phyloP scores from a whole-genome alignment of 2,888 invertebrate species.

The Magallana nippona region DNA sequence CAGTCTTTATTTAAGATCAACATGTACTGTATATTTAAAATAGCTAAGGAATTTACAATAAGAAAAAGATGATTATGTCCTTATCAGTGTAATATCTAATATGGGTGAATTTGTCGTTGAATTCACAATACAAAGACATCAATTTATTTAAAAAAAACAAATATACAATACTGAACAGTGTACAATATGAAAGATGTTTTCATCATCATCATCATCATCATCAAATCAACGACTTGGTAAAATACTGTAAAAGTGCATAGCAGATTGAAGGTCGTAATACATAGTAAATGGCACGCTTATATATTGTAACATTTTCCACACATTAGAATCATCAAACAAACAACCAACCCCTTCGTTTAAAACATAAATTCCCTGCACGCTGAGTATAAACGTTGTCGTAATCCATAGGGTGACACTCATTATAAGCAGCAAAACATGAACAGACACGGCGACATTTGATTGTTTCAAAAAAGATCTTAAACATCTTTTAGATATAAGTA shows the following conservation, averaged over 20 bases:
- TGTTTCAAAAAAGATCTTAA: neutral
- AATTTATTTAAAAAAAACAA: too few relatives aligned
- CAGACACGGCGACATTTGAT: neutral
- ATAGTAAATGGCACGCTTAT: neutral
- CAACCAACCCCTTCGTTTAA: neutral
- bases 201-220: too few relatives aligned
- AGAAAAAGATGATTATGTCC: too few relatives aligned
- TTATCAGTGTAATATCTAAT: too few relatives aligned
- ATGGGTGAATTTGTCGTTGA: too few relatives aligned
- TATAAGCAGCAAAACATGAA: neutral
- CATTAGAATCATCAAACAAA: neutral
- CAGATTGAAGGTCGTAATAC: constrained; percentile 9
- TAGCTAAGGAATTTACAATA: too few relatives aligned
- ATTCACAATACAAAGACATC: too few relatives aligned
- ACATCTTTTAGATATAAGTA: neutral
- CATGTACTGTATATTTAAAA: too few relatives aligned
- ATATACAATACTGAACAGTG: too few relatives aligned
- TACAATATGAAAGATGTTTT: too few relatives aligned
- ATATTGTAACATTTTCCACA: constrained; percentile 20
- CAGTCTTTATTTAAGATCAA: too few relatives aligned
- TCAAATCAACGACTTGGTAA: neutral
- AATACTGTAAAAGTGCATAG: constrained; percentile 12
- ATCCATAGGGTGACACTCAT: neutral
- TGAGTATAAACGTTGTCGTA: constrained; percentile 8
- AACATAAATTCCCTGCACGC: constrained; percentile 6